Base-by-base conservation (phyloP, 2,797 vertebrate genomes). In the Epinephelus coioides region DNA sequence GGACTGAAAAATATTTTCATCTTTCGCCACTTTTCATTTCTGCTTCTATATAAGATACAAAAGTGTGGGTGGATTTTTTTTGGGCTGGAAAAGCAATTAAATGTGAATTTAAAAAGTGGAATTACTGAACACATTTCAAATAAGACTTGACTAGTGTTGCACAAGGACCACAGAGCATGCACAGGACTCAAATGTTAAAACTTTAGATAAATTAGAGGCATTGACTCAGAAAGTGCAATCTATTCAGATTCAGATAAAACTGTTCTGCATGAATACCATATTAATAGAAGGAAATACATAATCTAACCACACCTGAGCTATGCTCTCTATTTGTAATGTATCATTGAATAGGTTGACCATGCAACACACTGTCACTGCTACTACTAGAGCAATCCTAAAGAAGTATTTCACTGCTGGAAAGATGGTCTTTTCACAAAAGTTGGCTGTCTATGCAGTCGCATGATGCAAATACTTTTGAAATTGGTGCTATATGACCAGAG, bases 1-100 rank as follows among this genome's bases (percentile, higher is more conserved):
- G n/a, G 23, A 65, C 43, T 10, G 60, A 69, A 73, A 59, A 67
- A 44, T 46, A 38, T 40, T 50, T 46, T 4, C 21, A 55, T 74
- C 4, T 51, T 5, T 9, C 15, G 43, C 0, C n/a, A 40, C 17
- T 49, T 65, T 51, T 55, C 2, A 34, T 62, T 49, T 53, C 34
- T 54, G 25, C 9, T 15, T 59, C 17, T 34, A 38, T 19, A 27
- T 34, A 51, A 30, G 15, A 47, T 30, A 40, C 8, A 61, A 5
- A 75, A n/a, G 44, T 27, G 56, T 55, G 43, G 57, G 57, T 25
- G 55, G 13, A 43, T 18, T 75, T 11, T 21, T 46, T 57, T 63
- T n/a, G 43, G 9, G 2, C 34, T 27, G 51, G 15, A 68, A 68
- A 49, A 18, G 21, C 17, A 8, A 43, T 34, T 17, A 23, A 30